Evolutionary conservation across 2,888 invertebrate genomes (phyloP), one percentile per base, ranked within the genome.

Genomic region (Phymatocera aterrima): DNA sequence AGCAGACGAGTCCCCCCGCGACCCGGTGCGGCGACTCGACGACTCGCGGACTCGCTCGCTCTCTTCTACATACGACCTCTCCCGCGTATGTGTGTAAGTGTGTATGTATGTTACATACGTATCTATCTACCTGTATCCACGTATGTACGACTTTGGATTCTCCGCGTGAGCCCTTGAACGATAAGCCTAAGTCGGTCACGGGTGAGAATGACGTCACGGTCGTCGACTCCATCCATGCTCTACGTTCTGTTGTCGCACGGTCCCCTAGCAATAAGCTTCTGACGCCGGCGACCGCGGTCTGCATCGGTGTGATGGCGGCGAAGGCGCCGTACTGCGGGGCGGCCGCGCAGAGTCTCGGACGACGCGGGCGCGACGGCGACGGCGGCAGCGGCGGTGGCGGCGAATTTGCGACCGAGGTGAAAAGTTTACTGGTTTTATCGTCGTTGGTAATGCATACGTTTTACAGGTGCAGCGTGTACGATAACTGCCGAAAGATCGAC

Each of bases 161-260:
- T 57, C 72, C 72, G 61, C 61, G 15, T 57, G 75, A 75, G 75
- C 75, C 60, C 75, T 54, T 75, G 75, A 75, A 75, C 75, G 75
- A 75, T 75, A 75, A 75, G 75, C 75, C 75, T 75, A 75, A 75
- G 75, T 75, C 75, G 75, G 75, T 75, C 75, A 75, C 75, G 75
- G 75, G 60, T 75, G 75, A 57, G 75, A 43, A 75, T 75, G 75
- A 75, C 75, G 75, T 75, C 75, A 60, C 75, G 60, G 75, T 60
- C 60, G 75, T 60, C 57, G 75, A 75, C 54, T 75, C 57, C 21
- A n/a, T 34, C 43, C 57, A n/a, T n/a, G 57, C 24, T 75, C 4
- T 40, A 40, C 40, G 40, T 40, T 40, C 40, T 40, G 4, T 8
- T 40, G 40, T 40, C 40, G 5, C 40, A 57, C 60, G n/a, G n/a